Evolutionary conservation across 2,888 invertebrate genomes (phyloP).

Genomic region (Trichogramma evanescens): DNA sequence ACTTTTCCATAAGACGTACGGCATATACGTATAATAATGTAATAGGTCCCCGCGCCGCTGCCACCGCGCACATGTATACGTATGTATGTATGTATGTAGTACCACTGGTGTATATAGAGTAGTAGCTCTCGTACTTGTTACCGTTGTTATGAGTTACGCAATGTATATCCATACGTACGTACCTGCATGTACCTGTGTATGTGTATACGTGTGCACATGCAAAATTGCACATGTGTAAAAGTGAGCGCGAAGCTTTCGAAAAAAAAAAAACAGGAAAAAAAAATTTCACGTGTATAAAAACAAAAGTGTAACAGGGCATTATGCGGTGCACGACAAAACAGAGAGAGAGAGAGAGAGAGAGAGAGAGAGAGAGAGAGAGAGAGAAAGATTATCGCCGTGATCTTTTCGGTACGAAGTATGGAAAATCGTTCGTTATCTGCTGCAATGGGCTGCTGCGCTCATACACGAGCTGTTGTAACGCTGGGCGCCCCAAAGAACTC

Average conservation of each 20-base stretch:
- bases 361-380: background rate
- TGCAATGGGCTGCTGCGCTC: background rate
- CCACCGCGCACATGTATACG: background rate
- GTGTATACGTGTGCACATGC: background rate
- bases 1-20: slow-evolving; percentile 20
- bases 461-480: background rate
- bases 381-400: slow-evolving; percentile 15
- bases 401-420: slow-evolving; percentile 18
- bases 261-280: too few species aligned
- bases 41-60: slow-evolving; percentile 6
- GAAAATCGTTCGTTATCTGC: slow-evolving; percentile 17
- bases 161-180: slow-evolving; percentile 1
- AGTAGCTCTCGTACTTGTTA: slow-evolving; percentile 1
- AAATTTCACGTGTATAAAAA: slow-evolving; percentile 20
- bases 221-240: slow-evolving; percentile 1
- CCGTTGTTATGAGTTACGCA: background rate
- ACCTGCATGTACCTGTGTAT: background rate
- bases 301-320: slow-evolving; percentile 2
- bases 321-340: background rate
- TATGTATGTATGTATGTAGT: too few species aligned
- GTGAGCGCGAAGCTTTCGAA: background rate
- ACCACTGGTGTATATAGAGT: slow-evolving; percentile 1
- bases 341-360: background rate
- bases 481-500: too few species aligned
- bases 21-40: slow-evolving; percentile 9